Base-by-base conservation (phyloP, 2,797 vertebrate genomes). In the Sarcoramphus papa region DNA sequence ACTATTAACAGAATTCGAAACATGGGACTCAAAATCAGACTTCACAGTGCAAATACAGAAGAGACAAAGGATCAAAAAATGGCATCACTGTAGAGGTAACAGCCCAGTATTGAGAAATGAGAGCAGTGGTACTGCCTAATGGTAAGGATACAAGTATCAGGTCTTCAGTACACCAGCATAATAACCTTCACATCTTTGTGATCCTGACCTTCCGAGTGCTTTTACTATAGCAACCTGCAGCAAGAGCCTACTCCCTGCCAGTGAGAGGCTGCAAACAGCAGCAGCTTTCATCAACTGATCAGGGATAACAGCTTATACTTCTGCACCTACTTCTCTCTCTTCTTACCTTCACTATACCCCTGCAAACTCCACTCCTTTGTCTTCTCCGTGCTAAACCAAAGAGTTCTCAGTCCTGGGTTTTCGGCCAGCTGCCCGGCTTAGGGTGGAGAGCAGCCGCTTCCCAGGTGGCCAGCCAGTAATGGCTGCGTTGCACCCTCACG, bases 401-500 rank as follows among this genome's bases (percentile, higher is more conserved):
- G 35, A 50, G 57, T 31, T 67, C 43, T 31, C 53, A 35, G 22
- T 7, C 17, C 65, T 54, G 6, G 4, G 20, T 53, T 84, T 69
- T 69, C 1, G 2, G 50, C 35, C 37, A 64, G 68, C 77, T 76
- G 45, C 57, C 35, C 48, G 48, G 35, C 43, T 40, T 7, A 12
- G 35, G 15, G 28, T 27, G 31, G 23, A 27, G 24, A 65, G 59
- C 51, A 78, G 62, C 72, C 31, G 62, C 48, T 62, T 43, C 65
- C 43, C 65, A n/a, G 47, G n/a, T 40, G 70, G 30, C 18, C 62
- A 16, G 31, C 24, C 67, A 41, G 59, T 2, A 43, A 15, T 0
- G 1, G 31, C 33, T 21, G 35, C 18, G 3, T 2, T 20, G 45
- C 9, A 24, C 15, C 63, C 45, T 59, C 8, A 2, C 2, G 2